Evolutionary conservation across 2,888 invertebrate genomes (phyloP), one percentile per base, ranked within the genome.

Genomic region (Horisme vitalbata): DNA sequence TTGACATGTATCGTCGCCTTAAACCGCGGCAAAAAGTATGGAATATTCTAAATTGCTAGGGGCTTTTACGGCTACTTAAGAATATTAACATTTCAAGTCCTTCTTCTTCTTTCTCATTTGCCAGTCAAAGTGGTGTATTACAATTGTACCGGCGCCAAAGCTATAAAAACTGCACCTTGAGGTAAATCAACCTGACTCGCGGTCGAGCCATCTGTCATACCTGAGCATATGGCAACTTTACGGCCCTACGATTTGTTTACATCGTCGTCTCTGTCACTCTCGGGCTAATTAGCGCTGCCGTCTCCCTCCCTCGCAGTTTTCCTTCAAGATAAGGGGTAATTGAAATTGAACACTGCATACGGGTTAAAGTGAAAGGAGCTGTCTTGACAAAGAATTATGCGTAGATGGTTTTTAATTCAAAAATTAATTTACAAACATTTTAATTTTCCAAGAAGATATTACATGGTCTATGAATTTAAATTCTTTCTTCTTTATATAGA

Each of bases 271-370:
- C 75, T 48, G 48, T 83, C 63, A 0, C 48, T 31, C 79, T 2
- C 13, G 1, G 0, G 12, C n/a, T 20, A 52, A 30, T 20, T 41
- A 34, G 28, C 63, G 53, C 41, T 0, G 41, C 18, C 30, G 36
- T 79, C 79, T 52, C 69, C n/a, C 52, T 85, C 66, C 7, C 46
- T 30, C 74, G 57, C 66, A 55, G 77, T 81, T 79, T 83, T 83
- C 74, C 79, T 85, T 80, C 82, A 75, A 83, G 79, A 75, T 75
- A 72, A 63, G 70, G 67, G 76, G 80, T 81, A 83, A 85, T 84
- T 85, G 85, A 85, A 85, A 85, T 78, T 75, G 82, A 79, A 83
- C 79, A 81, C 82, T 82, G 73, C 77, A 87, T 86, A 84, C 86
- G 86, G 85, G 86, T 69, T 70, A 48, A 75, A 84, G 85, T 81